phyloP scores from a whole-genome alignment of 2,888 invertebrate species.

The Polyploca ridens region DNA sequence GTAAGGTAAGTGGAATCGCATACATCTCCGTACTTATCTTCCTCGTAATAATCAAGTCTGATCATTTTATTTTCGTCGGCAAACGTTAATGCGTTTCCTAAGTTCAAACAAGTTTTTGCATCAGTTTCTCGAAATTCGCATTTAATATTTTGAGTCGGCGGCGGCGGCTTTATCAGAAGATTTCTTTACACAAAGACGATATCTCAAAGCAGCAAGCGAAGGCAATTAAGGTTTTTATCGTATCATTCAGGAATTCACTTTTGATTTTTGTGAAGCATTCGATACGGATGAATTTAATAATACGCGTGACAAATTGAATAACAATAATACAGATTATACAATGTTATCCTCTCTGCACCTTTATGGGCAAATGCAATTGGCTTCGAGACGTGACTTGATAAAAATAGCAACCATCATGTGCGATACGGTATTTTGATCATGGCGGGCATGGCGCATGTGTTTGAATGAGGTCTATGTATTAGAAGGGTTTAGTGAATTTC shows the following conservation, averaged over 20 bases:
- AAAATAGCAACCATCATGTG: constrained; percentile 44
- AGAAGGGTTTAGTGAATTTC: constrained; percentile 15
- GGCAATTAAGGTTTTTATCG: background rate
- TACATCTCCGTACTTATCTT: too few species aligned
- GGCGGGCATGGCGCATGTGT: constrained; percentile 29
- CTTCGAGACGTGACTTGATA: constrained; percentile 31
- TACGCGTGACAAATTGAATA: background rate
- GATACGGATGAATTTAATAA: background rate
- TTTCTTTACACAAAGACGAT: too few species aligned
- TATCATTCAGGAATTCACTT: background rate
- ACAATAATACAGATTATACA: background rate
- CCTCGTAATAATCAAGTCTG: too few species aligned
- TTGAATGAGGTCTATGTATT: constrained; percentile 30
- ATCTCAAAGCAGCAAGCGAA: background rate
- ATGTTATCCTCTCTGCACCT: constrained; percentile 11
- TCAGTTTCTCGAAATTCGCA: too few species aligned
- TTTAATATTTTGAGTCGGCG: too few species aligned
- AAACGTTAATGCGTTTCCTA: too few species aligned
- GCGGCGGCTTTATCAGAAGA: too few species aligned
- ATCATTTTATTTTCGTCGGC: too few species aligned
- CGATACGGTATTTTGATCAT: constrained; percentile 42
- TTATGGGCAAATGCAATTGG: constrained; percentile 34
- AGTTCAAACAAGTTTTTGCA: too few species aligned
- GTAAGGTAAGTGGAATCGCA: too few species aligned
- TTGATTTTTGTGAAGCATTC: background rate